Evolutionary conservation across 2,113 vertebrate species (phyloP), one percentile per base, ranked within the genome.

Genomic region (Gymnorhina tibicen): DNA sequence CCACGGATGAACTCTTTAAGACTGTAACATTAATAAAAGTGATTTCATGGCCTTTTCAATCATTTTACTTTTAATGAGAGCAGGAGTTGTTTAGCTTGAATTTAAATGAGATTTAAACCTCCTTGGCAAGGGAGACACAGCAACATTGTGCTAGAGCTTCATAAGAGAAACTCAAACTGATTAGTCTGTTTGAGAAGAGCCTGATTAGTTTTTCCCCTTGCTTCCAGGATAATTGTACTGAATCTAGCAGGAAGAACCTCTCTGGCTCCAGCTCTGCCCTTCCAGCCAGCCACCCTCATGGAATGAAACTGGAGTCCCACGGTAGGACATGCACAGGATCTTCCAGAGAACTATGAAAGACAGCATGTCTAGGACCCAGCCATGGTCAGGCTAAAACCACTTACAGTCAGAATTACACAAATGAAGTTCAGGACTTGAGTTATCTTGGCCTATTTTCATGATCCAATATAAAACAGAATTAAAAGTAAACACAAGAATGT

Each of bases 31-130:
- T 60, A 89, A 86, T 84, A 85, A 81, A 94, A 87, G 27, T 72
- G 52, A 89, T 92, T 91, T 87, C 41, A 62, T 76, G 80, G 41
- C 56, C 73, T 35, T 89, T 96, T 92, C 91, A 93, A 69, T 91
- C 44, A 87, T 89, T 89, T 91, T 27, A 41, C 16, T 88, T 93
- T 85, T 78, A 93, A 94, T 49, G 64, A 87, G 28, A 81, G 23
- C 10, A 16, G 28, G 18, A 27, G 0, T 32, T 41, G 77, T 83
- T 87, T 42, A 93, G 52, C 68, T 83, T 81, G 72, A 90, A 89
- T 81, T 92, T 70, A 92, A 89, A 81, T 41, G 72, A 84, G 68
- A 81, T 89, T 95, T 91, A 78, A 95, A 89, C 78, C 37, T 85
- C 75, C 35, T 89, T 96, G 93, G 83, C 93, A 95, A 70, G 0